Evolutionary conservation across 2,888 invertebrate genomes (phyloP).

Genomic region (Tipula unca): DNA sequence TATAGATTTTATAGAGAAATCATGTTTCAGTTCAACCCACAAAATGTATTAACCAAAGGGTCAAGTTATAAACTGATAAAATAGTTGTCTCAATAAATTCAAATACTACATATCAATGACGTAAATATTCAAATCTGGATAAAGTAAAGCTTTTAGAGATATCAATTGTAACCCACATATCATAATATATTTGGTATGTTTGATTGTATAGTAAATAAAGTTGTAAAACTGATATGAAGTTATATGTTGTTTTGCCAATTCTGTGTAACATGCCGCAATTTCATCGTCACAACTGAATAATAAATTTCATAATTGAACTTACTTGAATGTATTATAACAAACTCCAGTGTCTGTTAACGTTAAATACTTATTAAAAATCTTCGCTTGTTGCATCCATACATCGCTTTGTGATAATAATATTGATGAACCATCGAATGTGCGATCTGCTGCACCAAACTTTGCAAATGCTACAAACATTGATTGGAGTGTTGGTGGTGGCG

Average conservation of each 20-base stretch:
- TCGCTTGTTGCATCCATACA: constrained; percentile 22
- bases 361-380: constrained; percentile 9
- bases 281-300: not conserved
- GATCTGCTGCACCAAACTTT: not conserved
- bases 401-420: constrained; percentile 20
- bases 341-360: constrained; percentile 9
- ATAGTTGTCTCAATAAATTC: not conserved
- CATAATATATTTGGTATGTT: too few relatives aligned
- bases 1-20: too few relatives aligned
- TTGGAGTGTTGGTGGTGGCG: constrained; percentile 10
- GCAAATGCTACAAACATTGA: constrained; percentile 18
- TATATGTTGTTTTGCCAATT: not conserved
- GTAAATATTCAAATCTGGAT: not conserved
- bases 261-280: not conserved
- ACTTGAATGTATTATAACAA: constrained; percentile 2
- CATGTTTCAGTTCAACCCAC: too few relatives aligned
- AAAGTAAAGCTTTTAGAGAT: not conserved
- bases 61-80: not conserved
- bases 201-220: not conserved
- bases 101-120: not conserved
- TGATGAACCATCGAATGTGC: not conserved
- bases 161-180: not conserved
- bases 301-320: not conserved
- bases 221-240: constrained; percentile 3
- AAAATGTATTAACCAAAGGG: not conserved